These are phyloP conservation scores for Meteorus cinctellus DNA, from an alignment of 2,888 invertebrate species.

Conservation along the genomic window DNA sequence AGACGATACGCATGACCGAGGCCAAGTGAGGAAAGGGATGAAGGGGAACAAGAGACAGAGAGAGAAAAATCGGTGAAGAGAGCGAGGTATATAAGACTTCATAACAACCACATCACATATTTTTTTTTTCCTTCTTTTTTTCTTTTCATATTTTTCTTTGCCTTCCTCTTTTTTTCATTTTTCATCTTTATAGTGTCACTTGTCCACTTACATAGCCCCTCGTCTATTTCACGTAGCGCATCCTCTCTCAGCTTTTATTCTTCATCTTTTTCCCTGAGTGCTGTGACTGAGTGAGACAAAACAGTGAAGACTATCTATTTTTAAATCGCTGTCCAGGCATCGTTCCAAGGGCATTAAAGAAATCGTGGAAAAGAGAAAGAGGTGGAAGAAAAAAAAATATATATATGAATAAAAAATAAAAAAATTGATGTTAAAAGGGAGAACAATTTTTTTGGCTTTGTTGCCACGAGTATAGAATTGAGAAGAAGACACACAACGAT, in stretches of 20 bases:
- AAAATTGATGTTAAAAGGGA: neutral
- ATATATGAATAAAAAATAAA: neutral
- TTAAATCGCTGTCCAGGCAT: constrained; percentile 33
- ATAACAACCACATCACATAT: constrained; percentile 21
- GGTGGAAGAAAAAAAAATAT: neutral
- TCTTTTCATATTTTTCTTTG: neutral
- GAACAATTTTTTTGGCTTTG: neutral
- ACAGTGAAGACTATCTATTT: constrained; percentile 26
- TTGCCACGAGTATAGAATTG: neutral
- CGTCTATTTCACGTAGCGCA: constrained; percentile 17
- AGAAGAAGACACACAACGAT: neutral
- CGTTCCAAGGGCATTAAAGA: constrained; percentile 33
- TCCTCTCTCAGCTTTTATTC: constrained; percentile 19
- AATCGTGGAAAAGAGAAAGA: neutral
- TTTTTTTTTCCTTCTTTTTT: constrained; percentile 10
- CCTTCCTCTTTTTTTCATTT: neutral
- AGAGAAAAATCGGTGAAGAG: constrained; percentile 5
- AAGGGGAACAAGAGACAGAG: neutral
- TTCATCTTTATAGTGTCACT: constrained; percentile 25
- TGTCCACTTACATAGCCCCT: constrained; percentile 19
- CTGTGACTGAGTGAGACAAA: neutral
- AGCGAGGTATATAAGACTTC: constrained; percentile 31
- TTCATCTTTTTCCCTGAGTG: constrained; percentile 18
- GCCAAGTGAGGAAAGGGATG: constrained; percentile 3
- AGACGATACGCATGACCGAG: constrained; percentile 28